These are phyloP conservation scores for Montipora foliosa DNA, from an alignment of 64 coral and sea anemone genomes.

Conservation along the genomic window DNA sequence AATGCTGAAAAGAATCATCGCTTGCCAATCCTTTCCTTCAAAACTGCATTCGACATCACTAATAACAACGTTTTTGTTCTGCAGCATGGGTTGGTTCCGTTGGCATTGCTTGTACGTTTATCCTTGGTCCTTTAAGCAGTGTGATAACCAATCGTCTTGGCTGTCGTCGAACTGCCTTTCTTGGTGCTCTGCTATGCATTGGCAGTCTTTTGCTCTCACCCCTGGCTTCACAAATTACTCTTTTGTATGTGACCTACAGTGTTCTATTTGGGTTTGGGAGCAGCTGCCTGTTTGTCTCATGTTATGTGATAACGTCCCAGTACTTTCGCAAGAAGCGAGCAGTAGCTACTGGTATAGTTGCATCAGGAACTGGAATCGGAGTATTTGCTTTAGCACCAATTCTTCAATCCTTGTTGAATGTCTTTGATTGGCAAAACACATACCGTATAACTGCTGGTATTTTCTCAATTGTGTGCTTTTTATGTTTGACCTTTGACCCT, in stretches of 20 bases:
- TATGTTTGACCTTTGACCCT: constrained; percentile 36
- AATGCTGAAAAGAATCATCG: too few species aligned
- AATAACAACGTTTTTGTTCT: not conserved
- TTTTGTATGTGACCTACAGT: constrained; percentile 67
- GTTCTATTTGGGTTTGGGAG: constrained; percentile 60
- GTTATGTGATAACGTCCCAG: not conserved
- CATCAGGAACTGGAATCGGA: constrained; percentile 53
- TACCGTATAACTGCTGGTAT: constrained; percentile 57
- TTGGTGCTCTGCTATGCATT: constrained; percentile 26
- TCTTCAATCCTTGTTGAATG: constrained; percentile 40
- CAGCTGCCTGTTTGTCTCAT: constrained; percentile 47
- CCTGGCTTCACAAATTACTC: constrained; percentile 25
- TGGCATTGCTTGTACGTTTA: constrained; percentile 45
- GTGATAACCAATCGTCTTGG: constrained; percentile 58
- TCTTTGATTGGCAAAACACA: constrained; percentile 31
- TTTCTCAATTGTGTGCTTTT: constrained; percentile 7
- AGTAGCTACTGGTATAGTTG: constrained; percentile 66
- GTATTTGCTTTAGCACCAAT: constrained; percentile 38
- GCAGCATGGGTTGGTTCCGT: constrained; percentile 74
- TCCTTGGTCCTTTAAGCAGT: constrained; percentile 47
- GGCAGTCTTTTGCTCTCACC: constrained; percentile 27
- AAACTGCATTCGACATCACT: not conserved
- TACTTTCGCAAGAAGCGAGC: constrained; percentile 45
- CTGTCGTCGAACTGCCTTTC: constrained; percentile 32
- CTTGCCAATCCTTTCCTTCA: not conserved